A percentile compares a stretch with the other conserved stretches of the same genome.
phyloP scores from a whole-genome alignment of 2,888 invertebrate genomes.

The Ochropleura plecta region DNA sequence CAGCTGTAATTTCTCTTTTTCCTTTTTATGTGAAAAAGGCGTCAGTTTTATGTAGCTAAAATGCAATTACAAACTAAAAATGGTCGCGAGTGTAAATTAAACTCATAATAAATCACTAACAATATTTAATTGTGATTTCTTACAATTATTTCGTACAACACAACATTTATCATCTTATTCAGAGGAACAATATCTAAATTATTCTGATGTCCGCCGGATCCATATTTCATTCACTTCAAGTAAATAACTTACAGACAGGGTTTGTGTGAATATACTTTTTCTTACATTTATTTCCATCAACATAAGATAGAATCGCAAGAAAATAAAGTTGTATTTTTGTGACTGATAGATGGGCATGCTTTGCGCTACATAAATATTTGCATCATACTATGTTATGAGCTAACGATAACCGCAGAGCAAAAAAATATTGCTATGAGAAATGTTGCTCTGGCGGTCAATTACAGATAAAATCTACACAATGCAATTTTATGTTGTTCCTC shows the following conservation, averaged over 20 bases:
- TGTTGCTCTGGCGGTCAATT: conserved; percentile 18
- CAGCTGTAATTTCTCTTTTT: neutral
- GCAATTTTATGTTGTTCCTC: conserved; percentile 65
- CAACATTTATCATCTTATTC: conserved; percentile 74
- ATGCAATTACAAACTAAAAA: neutral
- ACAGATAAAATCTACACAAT: conserved; percentile 46
- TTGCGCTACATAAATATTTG: neutral
- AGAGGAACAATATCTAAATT: conserved; percentile 64
- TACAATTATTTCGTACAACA: conserved; percentile 80
- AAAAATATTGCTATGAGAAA: neutral
- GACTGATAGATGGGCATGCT: neutral
- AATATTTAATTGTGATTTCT: conserved; percentile 84
- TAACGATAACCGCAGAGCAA: neutral
- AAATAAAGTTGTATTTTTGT: conserved; percentile 5
- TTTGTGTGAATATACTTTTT: conserved; percentile 15
- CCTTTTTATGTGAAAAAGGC: neutral
- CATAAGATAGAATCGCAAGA: conserved; percentile 10
- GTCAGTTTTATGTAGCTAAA: neutral
- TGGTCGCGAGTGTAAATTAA: conserved; percentile 35
- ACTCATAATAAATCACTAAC: conserved; percentile 76
- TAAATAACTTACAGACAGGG: conserved; percentile 28
- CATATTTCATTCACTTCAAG: conserved; percentile 56
- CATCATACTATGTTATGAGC: neutral
- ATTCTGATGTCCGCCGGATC: conserved; percentile 51
- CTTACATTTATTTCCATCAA: conserved; percentile 19